These are phyloP conservation scores for Drosophila mimica DNA, from an alignment of 2,888 invertebrate genomes.

Conservation along the genomic window DNA sequence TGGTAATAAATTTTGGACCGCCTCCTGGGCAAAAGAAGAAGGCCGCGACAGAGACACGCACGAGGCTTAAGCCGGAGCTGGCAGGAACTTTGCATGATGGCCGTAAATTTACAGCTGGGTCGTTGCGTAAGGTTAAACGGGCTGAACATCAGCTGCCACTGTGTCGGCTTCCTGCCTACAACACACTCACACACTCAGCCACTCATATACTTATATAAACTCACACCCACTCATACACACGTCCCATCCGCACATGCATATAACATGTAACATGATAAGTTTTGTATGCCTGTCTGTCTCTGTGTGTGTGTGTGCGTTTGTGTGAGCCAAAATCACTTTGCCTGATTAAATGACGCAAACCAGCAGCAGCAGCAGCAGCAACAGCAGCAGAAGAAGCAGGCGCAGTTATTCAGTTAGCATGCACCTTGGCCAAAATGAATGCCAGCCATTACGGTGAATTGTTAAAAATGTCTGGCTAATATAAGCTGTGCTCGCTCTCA, in stretches of 20 bases:
- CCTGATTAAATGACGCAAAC: slow-evolving; percentile 77
- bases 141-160: slow-evolving; percentile 70
- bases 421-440: slow-evolving; percentile 64
- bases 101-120: slow-evolving; percentile 71
- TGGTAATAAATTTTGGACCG: slow-evolving; percentile 75
- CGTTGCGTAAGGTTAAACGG: slow-evolving; percentile 75
- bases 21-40: slow-evolving; percentile 43
- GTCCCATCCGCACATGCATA: slow-evolving; percentile 22
- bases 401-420: slow-evolving; percentile 50
- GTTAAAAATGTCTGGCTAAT: slow-evolving; percentile 80
- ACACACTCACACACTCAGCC: slow-evolving; percentile 9
- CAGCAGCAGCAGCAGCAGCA: slow-evolving; percentile 31
- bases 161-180: slow-evolving; percentile 67
- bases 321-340: slow-evolving; percentile 74
- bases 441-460: slow-evolving; percentile 73
- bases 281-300: slow-evolving; percentile 29
- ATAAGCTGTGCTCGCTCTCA: slow-evolving; percentile 21
- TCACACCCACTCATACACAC: slow-evolving; percentile 18
- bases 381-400: background rate
- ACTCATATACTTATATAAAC: slow-evolving; percentile 1
- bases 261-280: slow-evolving; percentile 66
- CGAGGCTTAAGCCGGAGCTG: slow-evolving; percentile 25
- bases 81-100: slow-evolving; percentile 74
- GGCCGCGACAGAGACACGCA: slow-evolving; percentile 46
- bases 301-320: slow-evolving; percentile 24